Conservation (phyloP, 2,888 invertebrate species). For the Eustalomyia histrio region DNA sequence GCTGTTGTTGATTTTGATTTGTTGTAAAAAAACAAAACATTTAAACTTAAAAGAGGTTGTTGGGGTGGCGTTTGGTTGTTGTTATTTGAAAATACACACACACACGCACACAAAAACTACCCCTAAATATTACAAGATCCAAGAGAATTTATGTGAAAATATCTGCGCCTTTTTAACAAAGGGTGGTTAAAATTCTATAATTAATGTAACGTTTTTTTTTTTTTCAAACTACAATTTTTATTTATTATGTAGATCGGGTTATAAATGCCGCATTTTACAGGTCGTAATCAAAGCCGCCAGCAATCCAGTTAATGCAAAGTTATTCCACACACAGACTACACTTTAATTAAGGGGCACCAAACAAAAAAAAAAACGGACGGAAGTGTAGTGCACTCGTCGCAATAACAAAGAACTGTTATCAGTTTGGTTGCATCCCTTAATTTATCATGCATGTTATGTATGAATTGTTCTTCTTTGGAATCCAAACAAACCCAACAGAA, state of each 20-base stretch:
- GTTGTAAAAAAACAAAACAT: constrained; percentile 3
- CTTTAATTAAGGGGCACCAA: constrained; percentile 33
- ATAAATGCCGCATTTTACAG: constrained; percentile 44
- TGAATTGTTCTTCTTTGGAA: constrained; percentile 16
- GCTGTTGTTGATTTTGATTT: constrained; percentile 44
- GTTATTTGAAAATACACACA: not conserved
- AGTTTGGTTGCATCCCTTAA: constrained; percentile 53
- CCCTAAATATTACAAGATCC: constrained; percentile 38
- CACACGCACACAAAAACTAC: constrained; percentile 25
- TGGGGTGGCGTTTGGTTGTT: constrained; percentile 33
- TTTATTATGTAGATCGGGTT: not conserved
- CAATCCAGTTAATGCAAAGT: constrained; percentile 5
- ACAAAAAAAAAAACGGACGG: not conserved
- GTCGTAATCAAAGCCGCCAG: constrained; percentile 15
- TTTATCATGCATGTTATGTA: constrained; percentile 35
- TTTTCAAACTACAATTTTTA: not conserved
- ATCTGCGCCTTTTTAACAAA: not conserved
- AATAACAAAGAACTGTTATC: constrained; percentile 29
- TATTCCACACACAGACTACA: constrained; percentile 19
- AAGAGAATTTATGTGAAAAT: not conserved
- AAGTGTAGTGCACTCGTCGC: constrained; percentile 24
- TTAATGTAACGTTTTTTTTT: constrained; percentile 42
- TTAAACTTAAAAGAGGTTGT: constrained; percentile 12
- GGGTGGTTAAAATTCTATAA: constrained; percentile 43
- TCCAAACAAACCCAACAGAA: constrained; percentile 14